Conservation (phyloP, 37 sponge, comb jelly and placozoan species). For the Aphrocallistes beatrix region DNA sequence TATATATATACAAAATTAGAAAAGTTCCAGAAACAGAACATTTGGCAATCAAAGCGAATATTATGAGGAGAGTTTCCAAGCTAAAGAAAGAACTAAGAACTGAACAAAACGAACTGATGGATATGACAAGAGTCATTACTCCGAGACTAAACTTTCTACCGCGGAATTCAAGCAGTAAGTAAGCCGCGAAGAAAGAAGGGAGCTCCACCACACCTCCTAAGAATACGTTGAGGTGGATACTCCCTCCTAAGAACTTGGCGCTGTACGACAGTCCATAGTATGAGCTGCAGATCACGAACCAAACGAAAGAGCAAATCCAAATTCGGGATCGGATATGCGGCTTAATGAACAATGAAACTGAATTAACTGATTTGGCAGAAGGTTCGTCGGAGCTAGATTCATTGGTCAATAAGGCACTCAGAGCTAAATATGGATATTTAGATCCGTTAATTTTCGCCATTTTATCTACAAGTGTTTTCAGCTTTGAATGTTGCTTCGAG, state of each 20-base stretch:
- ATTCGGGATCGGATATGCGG: neutral
- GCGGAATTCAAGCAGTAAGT: neutral
- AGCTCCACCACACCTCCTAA: neutral
- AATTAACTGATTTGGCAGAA: neutral
- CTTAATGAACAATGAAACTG: neutral
- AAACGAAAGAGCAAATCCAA: neutral
- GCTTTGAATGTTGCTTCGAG: neutral
- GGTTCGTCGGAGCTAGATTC: neutral
- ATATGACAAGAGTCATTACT: neutral
- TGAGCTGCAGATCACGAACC: constrained; percentile 9
- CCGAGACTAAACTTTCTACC: neutral
- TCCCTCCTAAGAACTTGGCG: neutral
- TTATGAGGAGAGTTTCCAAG: neutral
- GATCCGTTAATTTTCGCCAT: neutral
- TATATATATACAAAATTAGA: neutral
- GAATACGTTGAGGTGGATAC: neutral
- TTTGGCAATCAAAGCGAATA: neutral
- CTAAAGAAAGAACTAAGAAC: neutral
- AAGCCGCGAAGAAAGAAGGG: neutral
- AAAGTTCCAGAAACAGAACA: neutral
- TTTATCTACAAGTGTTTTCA: neutral
- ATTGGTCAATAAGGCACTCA: neutral
- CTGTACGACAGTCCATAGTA: constrained; percentile 7
- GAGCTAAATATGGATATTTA: neutral
- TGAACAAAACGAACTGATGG: neutral